Conservation (phyloP, 2,888 invertebrate genomes). For the Melipona beecheii region DNA sequence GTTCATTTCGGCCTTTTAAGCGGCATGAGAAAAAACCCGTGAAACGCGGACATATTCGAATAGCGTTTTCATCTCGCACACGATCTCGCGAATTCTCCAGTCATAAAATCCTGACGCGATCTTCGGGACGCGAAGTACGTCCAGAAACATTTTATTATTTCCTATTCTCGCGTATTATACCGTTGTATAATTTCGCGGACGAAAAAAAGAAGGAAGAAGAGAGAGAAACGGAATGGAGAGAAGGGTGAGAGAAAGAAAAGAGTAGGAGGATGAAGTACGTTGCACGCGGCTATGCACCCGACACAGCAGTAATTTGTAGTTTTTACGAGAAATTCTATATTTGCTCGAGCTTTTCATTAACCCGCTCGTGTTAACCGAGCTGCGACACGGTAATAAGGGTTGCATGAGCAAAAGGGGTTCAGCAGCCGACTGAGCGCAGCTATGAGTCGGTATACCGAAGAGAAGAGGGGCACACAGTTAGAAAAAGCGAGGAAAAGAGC, state of each 20-base stretch:
- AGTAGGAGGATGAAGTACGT: conserved; percentile 43
- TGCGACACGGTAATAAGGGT: conserved; percentile 74
- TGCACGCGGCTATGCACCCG: conserved; percentile 51
- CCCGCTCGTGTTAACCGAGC: conserved; percentile 75
- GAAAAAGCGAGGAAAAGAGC: conserved; percentile 36
- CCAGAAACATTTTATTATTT: conserved; percentile 61
- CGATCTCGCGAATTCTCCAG: conserved; percentile 14
- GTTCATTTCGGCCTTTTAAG: conserved; percentile 37
- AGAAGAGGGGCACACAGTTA: conserved; percentile 41
- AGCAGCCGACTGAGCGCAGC: conserved; percentile 56
- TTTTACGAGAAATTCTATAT: conserved; percentile 75
- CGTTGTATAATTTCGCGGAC: conserved; percentile 61
- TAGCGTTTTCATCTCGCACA: conserved; percentile 43
- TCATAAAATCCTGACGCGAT: conserved; percentile 62
- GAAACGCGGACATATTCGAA: conserved; percentile 41
- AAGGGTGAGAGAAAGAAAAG: not conserved
- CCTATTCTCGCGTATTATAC: conserved; percentile 60
- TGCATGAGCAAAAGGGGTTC: conserved; percentile 63
- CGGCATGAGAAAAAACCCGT: conserved; percentile 10
- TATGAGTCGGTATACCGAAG: conserved; percentile 50
- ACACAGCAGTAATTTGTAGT: conserved; percentile 73
- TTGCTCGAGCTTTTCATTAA: conserved; percentile 78
- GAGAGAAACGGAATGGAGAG: not conserved
- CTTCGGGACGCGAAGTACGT: conserved; percentile 49
- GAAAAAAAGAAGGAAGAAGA: conserved; percentile 37